Percentiles rank a stretch among this genome's conserved stretches.
Evolutionary conservation across 2,113 vertebrate species (phyloP).

Genomic region (Octodon degus): DNA sequence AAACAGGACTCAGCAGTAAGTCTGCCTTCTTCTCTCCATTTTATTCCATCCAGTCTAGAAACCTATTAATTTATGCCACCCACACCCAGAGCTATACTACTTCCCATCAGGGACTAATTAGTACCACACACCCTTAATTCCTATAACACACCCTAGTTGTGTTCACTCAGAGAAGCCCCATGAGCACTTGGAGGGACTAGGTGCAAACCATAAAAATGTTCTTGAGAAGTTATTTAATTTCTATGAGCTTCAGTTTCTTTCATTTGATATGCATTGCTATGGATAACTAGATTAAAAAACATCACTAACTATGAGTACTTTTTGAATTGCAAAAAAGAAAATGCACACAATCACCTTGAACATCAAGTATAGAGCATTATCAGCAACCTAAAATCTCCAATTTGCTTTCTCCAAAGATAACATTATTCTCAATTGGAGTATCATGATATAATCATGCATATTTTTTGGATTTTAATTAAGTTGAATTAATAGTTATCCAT

Average conservation of each 20-base stretch:
- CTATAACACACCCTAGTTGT: neutral
- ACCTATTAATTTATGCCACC: neutral
- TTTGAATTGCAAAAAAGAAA: conserved; percentile 1
- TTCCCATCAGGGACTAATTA: neutral
- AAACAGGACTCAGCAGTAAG: neutral
- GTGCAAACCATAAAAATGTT: neutral
- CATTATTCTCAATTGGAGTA: neutral
- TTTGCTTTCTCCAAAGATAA: neutral
- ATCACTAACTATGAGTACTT: neutral
- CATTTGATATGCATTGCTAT: neutral
- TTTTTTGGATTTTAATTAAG: conserved; percentile 24
- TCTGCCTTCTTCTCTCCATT: neutral
- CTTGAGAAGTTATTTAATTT: neutral
- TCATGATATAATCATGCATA: neutral
- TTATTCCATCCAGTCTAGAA: neutral
- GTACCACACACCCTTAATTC: neutral
- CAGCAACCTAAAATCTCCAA: neutral
- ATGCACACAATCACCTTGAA: neutral
- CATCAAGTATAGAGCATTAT: neutral
- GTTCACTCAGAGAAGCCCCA: neutral
- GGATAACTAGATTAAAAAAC: neutral
- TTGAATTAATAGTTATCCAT: neutral
- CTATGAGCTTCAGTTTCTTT: neutral
- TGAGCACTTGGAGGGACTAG: neutral
- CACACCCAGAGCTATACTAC: neutral